Conservation (phyloP, 2,797 vertebrate genomes). For the Aratinga solstitialis region DNA sequence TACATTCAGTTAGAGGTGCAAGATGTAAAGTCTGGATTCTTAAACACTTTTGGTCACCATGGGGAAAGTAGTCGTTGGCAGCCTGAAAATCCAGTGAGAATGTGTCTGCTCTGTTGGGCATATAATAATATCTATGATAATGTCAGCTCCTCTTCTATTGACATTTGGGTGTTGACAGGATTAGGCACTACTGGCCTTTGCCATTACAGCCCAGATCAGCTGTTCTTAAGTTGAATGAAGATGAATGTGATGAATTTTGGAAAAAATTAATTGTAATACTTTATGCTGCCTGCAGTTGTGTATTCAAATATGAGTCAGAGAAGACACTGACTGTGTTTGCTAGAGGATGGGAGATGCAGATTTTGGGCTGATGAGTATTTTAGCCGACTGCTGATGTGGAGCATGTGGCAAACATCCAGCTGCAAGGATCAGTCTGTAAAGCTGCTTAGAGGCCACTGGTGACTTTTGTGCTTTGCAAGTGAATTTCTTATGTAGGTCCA, state of each 20-base stretch:
- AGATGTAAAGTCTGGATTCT: not conserved
- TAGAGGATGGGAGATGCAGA: fast-evolving
- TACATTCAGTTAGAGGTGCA: not conserved
- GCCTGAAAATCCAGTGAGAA: not conserved
- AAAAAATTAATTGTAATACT: not conserved
- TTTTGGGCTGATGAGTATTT: not conserved
- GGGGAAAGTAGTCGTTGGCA: fast-evolving
- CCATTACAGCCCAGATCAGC: not conserved
- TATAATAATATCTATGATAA: not conserved
- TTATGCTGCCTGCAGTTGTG: not conserved
- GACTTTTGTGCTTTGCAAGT: not conserved
- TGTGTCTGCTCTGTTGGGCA: not conserved
- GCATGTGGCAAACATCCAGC: not conserved
- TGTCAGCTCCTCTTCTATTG: not conserved
- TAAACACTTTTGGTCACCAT: not conserved
- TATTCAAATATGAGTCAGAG: not conserved
- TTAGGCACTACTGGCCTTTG: not conserved
- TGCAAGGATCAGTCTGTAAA: not conserved
- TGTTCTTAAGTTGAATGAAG: fast-evolving
- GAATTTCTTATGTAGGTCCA: not conserved
- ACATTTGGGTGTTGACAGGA: not conserved
- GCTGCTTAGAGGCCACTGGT: not conserved
- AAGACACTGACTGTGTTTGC: not conserved
- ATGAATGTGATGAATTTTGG: not conserved
- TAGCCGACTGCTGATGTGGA: not conserved